Conservation (phyloP, 2,888 invertebrate genomes). For the Thecophora atra region DNA sequence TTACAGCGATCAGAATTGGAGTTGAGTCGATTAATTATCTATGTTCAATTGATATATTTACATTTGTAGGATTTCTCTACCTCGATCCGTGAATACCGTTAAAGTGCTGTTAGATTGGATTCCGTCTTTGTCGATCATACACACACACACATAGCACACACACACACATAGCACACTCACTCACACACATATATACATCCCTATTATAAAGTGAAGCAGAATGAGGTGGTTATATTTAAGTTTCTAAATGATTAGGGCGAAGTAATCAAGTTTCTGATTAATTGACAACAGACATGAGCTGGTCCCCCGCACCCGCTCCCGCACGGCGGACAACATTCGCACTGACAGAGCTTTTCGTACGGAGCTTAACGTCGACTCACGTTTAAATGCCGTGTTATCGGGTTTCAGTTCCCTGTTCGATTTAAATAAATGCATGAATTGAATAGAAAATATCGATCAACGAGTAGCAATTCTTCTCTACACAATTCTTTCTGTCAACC, state of each 20-base stretch:
- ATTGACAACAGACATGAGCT: too few relatives aligned
- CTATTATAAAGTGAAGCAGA: background rate
- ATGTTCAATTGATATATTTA: too few relatives aligned
- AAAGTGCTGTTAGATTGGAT: too few relatives aligned
- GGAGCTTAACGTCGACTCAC: background rate
- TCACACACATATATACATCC: background rate
- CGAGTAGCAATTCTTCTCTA: background rate
- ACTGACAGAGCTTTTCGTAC: background rate
- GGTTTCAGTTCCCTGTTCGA: slow-evolving; percentile 15
- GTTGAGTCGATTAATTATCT: too few relatives aligned
- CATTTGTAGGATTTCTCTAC: too few relatives aligned
- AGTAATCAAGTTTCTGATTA: too few relatives aligned
- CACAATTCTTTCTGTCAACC: background rate
- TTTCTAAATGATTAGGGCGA: background rate
- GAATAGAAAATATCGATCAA: background rate
- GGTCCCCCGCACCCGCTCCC: background rate
- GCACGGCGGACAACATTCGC: background rate
- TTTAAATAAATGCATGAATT: slow-evolving; percentile 22
- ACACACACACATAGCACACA: background rate
- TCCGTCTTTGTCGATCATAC: too few relatives aligned
- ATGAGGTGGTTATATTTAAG: background rate
- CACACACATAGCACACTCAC: background rate
- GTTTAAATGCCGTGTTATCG: slow-evolving; percentile 11
- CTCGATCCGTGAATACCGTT: too few relatives aligned
- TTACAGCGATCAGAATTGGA: too few relatives aligned